These are phyloP conservation scores for Graptemys geographica DNA, from an alignment of 2,797 vertebrate species.

Conservation along the genomic window DNA sequence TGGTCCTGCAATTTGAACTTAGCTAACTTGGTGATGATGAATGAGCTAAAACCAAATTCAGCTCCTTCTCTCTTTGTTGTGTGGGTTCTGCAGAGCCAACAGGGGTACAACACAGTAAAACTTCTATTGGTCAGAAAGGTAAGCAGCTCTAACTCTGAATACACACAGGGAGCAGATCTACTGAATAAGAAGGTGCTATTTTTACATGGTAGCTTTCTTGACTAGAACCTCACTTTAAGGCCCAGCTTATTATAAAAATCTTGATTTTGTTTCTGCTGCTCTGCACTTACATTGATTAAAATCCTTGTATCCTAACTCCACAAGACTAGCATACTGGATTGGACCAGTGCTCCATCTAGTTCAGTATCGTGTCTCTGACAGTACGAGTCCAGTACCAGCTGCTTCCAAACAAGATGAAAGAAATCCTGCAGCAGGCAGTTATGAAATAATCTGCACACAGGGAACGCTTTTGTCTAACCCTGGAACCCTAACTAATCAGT, in stretches of 20 bases:
- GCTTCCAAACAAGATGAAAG: neutral
- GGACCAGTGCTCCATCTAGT: neutral
- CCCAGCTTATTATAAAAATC: neutral
- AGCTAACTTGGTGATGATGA: neutral
- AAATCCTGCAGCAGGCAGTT: neutral
- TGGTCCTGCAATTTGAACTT: neutral
- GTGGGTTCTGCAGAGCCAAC: neutral
- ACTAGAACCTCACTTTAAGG: neutral
- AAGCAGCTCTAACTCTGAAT: neutral
- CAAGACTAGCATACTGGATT: neutral
- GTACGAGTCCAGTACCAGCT: neutral
- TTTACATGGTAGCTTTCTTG: neutral
- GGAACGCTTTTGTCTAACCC: neutral
- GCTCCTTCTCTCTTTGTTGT: neutral
- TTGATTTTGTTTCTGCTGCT: neutral
- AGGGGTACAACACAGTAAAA: neutral
- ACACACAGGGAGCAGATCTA: neutral
- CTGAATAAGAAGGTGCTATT: neutral
- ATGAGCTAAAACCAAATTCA: neutral
- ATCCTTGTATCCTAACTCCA: neutral
- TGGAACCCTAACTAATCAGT: neutral
- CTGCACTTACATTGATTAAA: neutral
- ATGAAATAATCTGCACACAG: neutral
- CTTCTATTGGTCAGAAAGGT: neutral
- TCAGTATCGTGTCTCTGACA: fast-evolving